Evolutionary conservation across 2,797 vertebrate genomes (phyloP).

Genomic region (Sciaenops ocellatus): DNA sequence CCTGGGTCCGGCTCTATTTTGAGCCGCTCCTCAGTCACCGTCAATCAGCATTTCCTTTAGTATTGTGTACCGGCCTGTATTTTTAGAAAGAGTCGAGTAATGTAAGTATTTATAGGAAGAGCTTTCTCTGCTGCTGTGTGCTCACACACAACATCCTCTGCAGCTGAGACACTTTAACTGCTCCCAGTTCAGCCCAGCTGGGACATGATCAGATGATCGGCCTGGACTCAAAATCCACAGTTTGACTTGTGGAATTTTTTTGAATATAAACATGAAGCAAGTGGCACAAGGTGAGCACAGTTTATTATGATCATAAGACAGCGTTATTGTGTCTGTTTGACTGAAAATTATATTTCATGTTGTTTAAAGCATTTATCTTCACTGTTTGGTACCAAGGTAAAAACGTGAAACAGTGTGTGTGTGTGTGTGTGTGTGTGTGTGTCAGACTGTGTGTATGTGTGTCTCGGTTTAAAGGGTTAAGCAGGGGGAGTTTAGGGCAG

Average conservation of each 20-base stretch:
- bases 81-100: conserved; percentile 79
- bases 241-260: no score
- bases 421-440: conserved; percentile 22
- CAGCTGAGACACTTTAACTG: conserved; percentile 33
- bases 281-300: no score
- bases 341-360: neutral
- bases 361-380: neutral
- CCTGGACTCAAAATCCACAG: no score
- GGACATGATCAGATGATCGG: neutral
- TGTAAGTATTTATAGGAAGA: conserved; percentile 76
- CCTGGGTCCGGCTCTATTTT: conserved; percentile 44
- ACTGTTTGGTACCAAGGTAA: conserved; percentile 15
- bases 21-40: conserved; percentile 46
- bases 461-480: conserved; percentile 84
- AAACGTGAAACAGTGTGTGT: conserved; percentile 1
- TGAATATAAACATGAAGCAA: neutral
- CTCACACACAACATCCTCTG: conserved; percentile 60
- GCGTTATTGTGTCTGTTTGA: neutral
- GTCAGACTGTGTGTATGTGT: conserved; percentile 40
- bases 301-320: no score
- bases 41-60: conserved; percentile 77
- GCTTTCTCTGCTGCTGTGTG: conserved; percentile 27
- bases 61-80: conserved; percentile 77
- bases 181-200: neutral
- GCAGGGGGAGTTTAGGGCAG: conserved; percentile 84